phyloP scores from a whole-genome alignment of 2,888 invertebrate species.

The Oxytorus armatus region DNA sequence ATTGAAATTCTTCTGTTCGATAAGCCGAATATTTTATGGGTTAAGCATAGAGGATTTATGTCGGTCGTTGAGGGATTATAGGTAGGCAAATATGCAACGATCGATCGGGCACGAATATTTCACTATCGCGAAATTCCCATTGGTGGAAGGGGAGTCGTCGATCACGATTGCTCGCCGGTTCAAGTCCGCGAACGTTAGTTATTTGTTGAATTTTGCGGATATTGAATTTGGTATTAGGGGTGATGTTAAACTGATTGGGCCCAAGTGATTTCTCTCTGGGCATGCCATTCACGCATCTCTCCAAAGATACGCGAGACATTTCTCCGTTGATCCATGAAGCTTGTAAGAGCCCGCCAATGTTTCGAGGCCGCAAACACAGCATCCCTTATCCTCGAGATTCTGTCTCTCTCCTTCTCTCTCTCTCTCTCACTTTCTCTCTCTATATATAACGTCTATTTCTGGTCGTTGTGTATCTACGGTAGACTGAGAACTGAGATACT shows the following conservation, averaged over 20 bases:
- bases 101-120: background rate
- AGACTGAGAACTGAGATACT: constrained; percentile 33
- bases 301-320: constrained; percentile 54
- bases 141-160: background rate
- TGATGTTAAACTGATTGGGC: constrained; percentile 8
- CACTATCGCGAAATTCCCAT: background rate
- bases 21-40: too few species aligned
- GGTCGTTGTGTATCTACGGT: constrained; percentile 7
- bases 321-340: constrained; percentile 4
- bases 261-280: constrained; percentile 41
- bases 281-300: constrained; percentile 53
- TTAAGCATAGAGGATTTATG: too few species aligned
- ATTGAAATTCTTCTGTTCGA: too few species aligned
- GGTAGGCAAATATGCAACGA: too few species aligned
- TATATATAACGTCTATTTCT: too few species aligned
- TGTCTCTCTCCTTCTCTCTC: too few species aligned
- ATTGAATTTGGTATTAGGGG: constrained; percentile 45
- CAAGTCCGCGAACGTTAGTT: constrained; percentile 18
- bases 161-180: too few species aligned
- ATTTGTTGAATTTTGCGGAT: constrained; percentile 57
- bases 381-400: constrained; percentile 19
- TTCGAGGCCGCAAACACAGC: background rate
- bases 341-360: background rate
- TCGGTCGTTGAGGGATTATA: too few species aligned
- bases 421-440: too few species aligned